Percentiles rank a stretch among this genome's conserved stretches.
These are phyloP conservation scores for Merops nubicus DNA, from an alignment of 2,113 vertebrate species.

Conservation along the genomic window DNA sequence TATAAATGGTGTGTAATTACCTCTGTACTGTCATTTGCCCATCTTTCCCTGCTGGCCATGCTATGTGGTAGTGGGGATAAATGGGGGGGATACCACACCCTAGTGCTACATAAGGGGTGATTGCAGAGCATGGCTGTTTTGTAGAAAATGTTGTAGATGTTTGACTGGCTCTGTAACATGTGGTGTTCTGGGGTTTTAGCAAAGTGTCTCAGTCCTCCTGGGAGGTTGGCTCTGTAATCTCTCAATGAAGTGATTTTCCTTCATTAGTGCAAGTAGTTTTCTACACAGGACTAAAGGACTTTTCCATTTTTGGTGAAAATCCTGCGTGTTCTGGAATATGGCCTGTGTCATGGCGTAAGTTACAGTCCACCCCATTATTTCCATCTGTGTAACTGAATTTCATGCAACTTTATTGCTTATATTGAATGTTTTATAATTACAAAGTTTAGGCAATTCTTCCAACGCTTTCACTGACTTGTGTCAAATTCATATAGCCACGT, in stretches of 20 bases:
- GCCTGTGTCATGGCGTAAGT: neutral
- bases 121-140: neutral
- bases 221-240: neutral
- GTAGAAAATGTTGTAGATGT: neutral
- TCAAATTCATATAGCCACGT: neutral
- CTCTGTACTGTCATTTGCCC: neutral
- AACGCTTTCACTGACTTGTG: neutral
- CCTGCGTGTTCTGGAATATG: neutral
- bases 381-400: neutral
- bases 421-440: neutral
- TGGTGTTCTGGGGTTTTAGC: neutral
- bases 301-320: neutral
- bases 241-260: neutral
- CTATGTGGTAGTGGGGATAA: neutral
- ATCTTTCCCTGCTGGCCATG: neutral
- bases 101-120: too few relatives aligned
- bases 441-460: neutral
- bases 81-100: accelerated
- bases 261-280: neutral
- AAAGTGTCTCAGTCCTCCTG: neutral
- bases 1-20: neutral
- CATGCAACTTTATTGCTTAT: neutral
- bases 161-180: neutral
- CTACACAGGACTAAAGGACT: neutral
- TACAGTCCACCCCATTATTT: neutral